Conservation (phyloP, 2,888 invertebrate genomes). For the Pristionchus entomophagus region DNA sequence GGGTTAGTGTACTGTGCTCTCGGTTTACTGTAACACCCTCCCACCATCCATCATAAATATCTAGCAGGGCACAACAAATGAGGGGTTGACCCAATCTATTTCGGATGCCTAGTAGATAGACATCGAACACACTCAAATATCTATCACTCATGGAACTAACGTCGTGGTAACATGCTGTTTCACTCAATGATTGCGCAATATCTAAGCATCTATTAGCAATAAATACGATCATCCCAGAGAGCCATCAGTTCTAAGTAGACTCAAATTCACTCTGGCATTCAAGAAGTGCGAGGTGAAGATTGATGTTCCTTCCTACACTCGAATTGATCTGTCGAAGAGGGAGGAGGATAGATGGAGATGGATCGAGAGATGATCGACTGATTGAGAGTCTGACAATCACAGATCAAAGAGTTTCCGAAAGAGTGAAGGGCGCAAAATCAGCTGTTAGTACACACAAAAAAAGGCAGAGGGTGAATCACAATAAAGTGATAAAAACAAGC, state of each 20-base stretch:
- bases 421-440: not conserved
- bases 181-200: too few relatives aligned
- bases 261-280: not conserved
- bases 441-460: not conserved
- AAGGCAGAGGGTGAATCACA: not conserved
- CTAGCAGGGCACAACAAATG: not conserved
- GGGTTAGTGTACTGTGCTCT: conserved; percentile 16
- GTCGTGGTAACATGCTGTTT: too few relatives aligned
- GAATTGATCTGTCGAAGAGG: not conserved
- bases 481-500: not conserved
- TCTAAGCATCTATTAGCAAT: too few relatives aligned
- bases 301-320: conserved; percentile 23
- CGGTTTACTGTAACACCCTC: conserved; percentile 17
- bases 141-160: not conserved
- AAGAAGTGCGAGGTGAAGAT: not conserved
- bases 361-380: not conserved
- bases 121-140: not conserved
- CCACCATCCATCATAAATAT: conserved; percentile 12
- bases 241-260: not conserved
- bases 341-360: conserved; percentile 31
- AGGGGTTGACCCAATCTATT: not conserved
- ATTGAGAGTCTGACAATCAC: not conserved
- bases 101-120: not conserved
- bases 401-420: conserved; percentile 23
- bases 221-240: too few relatives aligned